A percentile compares a stretch with the other conserved stretches of the same genome.
Evolutionary conservation across 2,888 invertebrate genomes (phyloP).

Genomic region (Cyclophora punctaria): DNA sequence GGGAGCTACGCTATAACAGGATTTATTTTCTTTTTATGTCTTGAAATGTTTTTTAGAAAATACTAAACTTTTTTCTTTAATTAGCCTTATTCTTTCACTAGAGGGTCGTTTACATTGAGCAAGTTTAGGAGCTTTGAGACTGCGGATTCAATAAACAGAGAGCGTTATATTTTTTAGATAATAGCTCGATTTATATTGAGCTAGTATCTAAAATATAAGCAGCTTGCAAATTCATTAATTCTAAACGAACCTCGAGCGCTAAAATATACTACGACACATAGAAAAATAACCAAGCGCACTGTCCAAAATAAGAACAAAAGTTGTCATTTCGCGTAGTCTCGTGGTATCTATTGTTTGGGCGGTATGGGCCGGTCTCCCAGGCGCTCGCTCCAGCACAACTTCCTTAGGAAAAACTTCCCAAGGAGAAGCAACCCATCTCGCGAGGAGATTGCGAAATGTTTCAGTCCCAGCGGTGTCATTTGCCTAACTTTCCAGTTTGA

Average conservation of each 20-base stretch:
- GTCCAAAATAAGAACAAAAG: conserved; percentile 40
- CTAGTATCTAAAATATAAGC: no score
- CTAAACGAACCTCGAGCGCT: background rate
- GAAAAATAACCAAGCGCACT: conserved; percentile 21
- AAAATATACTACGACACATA: conserved; percentile 19
- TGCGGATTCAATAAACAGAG: no score
- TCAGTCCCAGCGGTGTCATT: conserved; percentile 64
- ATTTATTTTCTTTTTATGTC: no score
- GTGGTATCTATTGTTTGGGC: conserved; percentile 44
- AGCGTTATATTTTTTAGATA: no score
- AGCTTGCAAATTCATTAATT: no score
- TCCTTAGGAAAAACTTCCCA: conserved; percentile 47
- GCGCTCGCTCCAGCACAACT: conserved; percentile 41
- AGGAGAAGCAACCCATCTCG: conserved; percentile 46
- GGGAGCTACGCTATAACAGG: no score
- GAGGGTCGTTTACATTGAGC: no score
- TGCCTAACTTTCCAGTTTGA: conserved; percentile 63
- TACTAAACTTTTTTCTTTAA: no score
- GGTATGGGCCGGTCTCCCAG: conserved; percentile 30
- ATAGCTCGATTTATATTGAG: no score
- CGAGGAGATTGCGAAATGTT: conserved; percentile 61
- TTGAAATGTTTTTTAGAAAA: no score
- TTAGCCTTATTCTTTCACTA: no score
- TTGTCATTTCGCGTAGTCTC: conserved; percentile 44
- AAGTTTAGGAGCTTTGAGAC: no score